A percentile compares a stretch with the other conserved stretches of the same genome.
Evolutionary conservation across 2,888 invertebrate genomes (phyloP).

Genomic region (Lydus trimaculatus): DNA sequence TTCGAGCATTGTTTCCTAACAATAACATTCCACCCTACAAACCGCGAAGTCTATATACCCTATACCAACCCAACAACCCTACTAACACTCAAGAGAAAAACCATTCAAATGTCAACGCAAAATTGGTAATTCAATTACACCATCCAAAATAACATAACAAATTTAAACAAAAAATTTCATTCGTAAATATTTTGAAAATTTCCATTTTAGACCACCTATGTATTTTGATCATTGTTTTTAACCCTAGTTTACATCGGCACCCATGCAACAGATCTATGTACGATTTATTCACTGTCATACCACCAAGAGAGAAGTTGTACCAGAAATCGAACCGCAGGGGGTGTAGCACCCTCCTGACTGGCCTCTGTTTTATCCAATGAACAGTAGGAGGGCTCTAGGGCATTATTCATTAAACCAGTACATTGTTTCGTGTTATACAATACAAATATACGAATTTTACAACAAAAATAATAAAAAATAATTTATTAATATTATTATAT

Average conservation of each 20-base stretch:
- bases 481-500: slow-evolving; percentile 15
- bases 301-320: slow-evolving; percentile 37
- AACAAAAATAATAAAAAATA: not conserved
- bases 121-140: slow-evolving; percentile 36
- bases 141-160: not conserved
- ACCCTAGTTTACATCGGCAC: slow-evolving; percentile 22
- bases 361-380: slow-evolving; percentile 34
- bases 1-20: slow-evolving; percentile 57
- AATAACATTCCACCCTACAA: slow-evolving; percentile 56
- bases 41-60: slow-evolving; percentile 39
- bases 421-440: slow-evolving; percentile 12
- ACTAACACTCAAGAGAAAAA: slow-evolving; percentile 32
- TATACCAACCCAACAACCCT: slow-evolving; percentile 31
- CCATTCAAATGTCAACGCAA: slow-evolving; percentile 35
- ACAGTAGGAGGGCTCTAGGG: slow-evolving; percentile 25
- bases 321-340: slow-evolving; percentile 30
- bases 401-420: slow-evolving; percentile 31
- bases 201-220: slow-evolving; percentile 16
- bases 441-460: slow-evolving; percentile 28
- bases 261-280: slow-evolving; percentile 36
- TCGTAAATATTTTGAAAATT: not conserved
- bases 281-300: slow-evolving; percentile 44
- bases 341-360: slow-evolving; percentile 40
- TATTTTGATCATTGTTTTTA: slow-evolving; percentile 15
- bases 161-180: not conserved